These are phyloP conservation scores for Strigamia transsilvanica DNA, from an alignment of 2,888 invertebrate genomes.

Conservation along the genomic window DNA sequence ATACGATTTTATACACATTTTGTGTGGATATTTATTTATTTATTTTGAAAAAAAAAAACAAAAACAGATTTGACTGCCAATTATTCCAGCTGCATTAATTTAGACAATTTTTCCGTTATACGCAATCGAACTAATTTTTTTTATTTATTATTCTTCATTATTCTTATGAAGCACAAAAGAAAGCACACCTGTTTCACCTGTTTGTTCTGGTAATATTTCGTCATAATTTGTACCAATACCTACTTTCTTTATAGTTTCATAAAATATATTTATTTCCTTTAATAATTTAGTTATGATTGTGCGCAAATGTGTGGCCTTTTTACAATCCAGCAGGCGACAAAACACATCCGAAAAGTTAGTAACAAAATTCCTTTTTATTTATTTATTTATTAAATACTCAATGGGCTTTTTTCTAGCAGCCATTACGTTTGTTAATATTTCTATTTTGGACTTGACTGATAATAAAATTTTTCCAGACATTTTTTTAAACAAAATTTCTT, in stretches of 20 bases:
- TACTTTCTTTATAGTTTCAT: background rate
- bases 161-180: background rate
- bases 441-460: no score
- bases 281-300: background rate
- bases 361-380: background rate
- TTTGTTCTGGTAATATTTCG: background rate
- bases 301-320: background rate
- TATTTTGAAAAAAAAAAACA: no score
- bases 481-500: no score
- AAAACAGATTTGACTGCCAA: no score
- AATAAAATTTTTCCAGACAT: no score
- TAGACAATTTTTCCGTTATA: background rate
- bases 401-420: no score
- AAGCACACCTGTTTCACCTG: slow-evolving; percentile 36
- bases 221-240: slow-evolving; percentile 27
- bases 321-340: background rate
- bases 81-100: no score
- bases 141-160: background rate
- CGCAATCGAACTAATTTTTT: background rate
- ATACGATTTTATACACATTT: no score
- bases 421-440: no score
- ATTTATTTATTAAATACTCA: no score
- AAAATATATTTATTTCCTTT: background rate
- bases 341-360: background rate
- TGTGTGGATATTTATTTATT: no score